Percentiles rank a stretch among this genome's conserved stretches.
Evolutionary conservation across 2,888 invertebrate species (phyloP).

Genomic region (Pristionchus fissidentatus): DNA sequence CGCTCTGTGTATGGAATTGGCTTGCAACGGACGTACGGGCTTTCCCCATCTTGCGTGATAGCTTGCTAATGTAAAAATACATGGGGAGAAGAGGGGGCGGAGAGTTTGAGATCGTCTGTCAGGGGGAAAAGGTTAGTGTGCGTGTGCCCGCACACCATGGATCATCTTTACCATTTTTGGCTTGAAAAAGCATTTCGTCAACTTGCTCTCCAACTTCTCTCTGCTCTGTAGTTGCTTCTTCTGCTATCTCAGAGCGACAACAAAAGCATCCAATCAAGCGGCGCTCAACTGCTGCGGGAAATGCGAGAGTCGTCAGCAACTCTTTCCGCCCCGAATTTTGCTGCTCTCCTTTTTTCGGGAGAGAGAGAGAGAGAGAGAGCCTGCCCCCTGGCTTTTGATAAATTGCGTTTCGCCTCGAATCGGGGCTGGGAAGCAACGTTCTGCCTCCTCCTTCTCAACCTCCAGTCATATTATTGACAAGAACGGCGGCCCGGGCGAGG

Average conservation of each 20-base stretch:
- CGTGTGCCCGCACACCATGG: too few relatives aligned
- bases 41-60: conserved; percentile 34
- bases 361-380: too few relatives aligned
- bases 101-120: not conserved
- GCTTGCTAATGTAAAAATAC: too few relatives aligned
- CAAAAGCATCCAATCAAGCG: conserved; percentile 39
- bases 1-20: too few relatives aligned
- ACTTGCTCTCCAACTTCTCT: conserved; percentile 20
- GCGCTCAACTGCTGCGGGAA: conserved; percentile 15
- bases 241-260: conserved; percentile 26
- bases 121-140: too few relatives aligned
- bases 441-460: not conserved
- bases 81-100: not conserved
- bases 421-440: not conserved
- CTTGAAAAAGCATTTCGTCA: too few relatives aligned
- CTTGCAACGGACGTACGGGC: not conserved
- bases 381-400: too few relatives aligned
- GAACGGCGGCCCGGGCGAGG: not conserved
- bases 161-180: too few relatives aligned
- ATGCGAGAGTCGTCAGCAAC: conserved; percentile 6
- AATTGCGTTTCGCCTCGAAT: conserved; percentile 8
- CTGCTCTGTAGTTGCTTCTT: not conserved
- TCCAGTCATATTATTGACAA: conserved; percentile 40
- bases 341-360: not conserved
- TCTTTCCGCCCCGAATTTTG: not conserved